These are phyloP conservation scores for Xylocampa areola DNA, from an alignment of 2,888 invertebrate species.

Conservation along the genomic window DNA sequence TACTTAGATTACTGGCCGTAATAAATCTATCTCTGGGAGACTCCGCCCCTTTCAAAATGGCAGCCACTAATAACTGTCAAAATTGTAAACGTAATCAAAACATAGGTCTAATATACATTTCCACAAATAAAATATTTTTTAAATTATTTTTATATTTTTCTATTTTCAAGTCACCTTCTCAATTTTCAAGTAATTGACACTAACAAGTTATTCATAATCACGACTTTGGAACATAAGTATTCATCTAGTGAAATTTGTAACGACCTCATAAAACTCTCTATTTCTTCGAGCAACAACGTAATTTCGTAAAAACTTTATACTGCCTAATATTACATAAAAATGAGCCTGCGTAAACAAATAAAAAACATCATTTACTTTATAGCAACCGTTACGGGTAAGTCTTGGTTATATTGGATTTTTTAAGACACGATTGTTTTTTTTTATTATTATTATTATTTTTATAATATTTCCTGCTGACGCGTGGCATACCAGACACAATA, in stretches of 20 bases:
- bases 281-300: constrained; percentile 25
- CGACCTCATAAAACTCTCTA: constrained; percentile 36
- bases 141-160: too few relatives aligned
- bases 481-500: too few relatives aligned
- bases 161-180: too few relatives aligned
- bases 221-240: constrained; percentile 32
- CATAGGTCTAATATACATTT: too few relatives aligned
- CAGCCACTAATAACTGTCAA: too few relatives aligned
- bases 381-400: constrained; percentile 8
- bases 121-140: too few relatives aligned
- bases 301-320: constrained; percentile 44
- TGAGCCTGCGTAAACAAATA: constrained; percentile 45
- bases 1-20: constrained; percentile 29
- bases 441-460: too few relatives aligned
- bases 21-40: too few relatives aligned
- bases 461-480: too few relatives aligned
- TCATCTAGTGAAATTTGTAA: constrained; percentile 33
- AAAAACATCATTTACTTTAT: constrained; percentile 47
- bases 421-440: constrained; percentile 36
- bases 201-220: constrained; percentile 12
- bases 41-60: too few relatives aligned
- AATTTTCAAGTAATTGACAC: too few relatives aligned
- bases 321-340: constrained; percentile 45
- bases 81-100: too few relatives aligned
- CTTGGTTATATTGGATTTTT: constrained; percentile 28